Base-by-base conservation (phyloP, 2,888 invertebrate species). In the Zootermopsis nevadensis region DNA sequence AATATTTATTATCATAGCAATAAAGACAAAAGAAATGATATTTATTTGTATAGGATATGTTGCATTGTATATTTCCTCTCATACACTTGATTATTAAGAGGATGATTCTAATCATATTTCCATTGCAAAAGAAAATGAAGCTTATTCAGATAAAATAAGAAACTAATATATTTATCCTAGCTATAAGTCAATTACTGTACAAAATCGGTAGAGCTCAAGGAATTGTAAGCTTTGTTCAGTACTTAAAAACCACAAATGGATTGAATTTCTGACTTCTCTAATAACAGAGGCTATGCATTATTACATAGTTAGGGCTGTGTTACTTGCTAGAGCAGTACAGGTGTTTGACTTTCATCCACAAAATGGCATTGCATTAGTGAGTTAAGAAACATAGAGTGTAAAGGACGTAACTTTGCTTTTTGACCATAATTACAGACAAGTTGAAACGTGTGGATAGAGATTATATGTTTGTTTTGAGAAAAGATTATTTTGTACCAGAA, bases 151-250 rank as follows among this genome's bases (percentile, higher is more conserved):
- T 24, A 48, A 77, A 42, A 27, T 12, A 48, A 42, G n/a, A 72
- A 42, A 67, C 33, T 81, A 69, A 31, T 30, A 67, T 79, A 55
- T 79, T 55, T 82, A 67, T 82, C 82, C 82, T 82, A 82, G 77
- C 82, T 82, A 60, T 82, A 82, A 82, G 82, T 82, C 82, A 82
- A 82, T 82, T 82, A 81, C n/a, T 53, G 33, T 77, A 77, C 53
- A 6, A 53, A 53, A 33, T 31, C 66, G 35, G 66, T 60, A 55
- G 72, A 81, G 81, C 38, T 53, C 81, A 55, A 60, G 80, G 80
- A 80, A 80, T 80, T 80, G 80, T 80, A 60, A 38, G 31, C 35
- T 74, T 74, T 74, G 35, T 74, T 38, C 74, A 74, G 74, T 74
- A 33, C 35, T 53, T 53, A 74, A 35, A 38, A n/a, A 74, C 35